Evolutionary conservation across 1,140 invertebrate species (phyloP).

Genomic region (Apis florea): DNA sequence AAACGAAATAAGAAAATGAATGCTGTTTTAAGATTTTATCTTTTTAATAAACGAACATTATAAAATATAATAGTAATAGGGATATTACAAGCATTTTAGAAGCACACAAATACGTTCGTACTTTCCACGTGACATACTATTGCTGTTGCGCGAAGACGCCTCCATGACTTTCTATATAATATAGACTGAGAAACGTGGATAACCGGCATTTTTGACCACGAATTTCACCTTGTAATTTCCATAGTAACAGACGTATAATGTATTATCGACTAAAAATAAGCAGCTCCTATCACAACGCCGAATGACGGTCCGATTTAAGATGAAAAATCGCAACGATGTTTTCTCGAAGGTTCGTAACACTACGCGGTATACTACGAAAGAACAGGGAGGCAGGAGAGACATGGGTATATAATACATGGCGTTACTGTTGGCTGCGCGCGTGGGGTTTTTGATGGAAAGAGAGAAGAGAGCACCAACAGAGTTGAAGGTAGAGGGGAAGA

Average conservation of each 20-base stretch:
- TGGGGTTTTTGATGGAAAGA: slow-evolving; percentile 58
- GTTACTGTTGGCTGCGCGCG: slow-evolving; percentile 61
- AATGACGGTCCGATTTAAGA: slow-evolving; percentile 56
- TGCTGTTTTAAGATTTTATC: not conserved
- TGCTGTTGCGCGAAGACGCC: slow-evolving; percentile 20
- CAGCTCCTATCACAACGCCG: slow-evolving; percentile 30
- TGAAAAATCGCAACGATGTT: slow-evolving; percentile 69
- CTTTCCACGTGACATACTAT: slow-evolving; percentile 64
- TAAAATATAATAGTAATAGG: not conserved
- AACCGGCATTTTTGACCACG: slow-evolving; percentile 31
- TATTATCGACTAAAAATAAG: slow-evolving; percentile 61
- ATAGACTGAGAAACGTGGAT: not conserved
- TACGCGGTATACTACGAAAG: slow-evolving; percentile 58
- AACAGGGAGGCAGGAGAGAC: slow-evolving; percentile 62
- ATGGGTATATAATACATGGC: slow-evolving; percentile 63
- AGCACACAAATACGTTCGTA: slow-evolving; percentile 4
- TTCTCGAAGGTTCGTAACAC: slow-evolving; percentile 74
- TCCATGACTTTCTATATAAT: slow-evolving; percentile 27
- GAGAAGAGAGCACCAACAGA: slow-evolving; percentile 36
- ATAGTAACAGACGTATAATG: slow-evolving; percentile 24
- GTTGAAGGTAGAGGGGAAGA: slow-evolving; percentile 7
- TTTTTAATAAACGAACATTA: not conserved
- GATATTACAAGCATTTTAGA: not conserved
- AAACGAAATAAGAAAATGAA: not conserved
- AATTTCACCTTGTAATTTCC: slow-evolving; percentile 40